Base-by-base conservation (phyloP, 2,888 invertebrate species). In the Drosophila multiciliata region DNA sequence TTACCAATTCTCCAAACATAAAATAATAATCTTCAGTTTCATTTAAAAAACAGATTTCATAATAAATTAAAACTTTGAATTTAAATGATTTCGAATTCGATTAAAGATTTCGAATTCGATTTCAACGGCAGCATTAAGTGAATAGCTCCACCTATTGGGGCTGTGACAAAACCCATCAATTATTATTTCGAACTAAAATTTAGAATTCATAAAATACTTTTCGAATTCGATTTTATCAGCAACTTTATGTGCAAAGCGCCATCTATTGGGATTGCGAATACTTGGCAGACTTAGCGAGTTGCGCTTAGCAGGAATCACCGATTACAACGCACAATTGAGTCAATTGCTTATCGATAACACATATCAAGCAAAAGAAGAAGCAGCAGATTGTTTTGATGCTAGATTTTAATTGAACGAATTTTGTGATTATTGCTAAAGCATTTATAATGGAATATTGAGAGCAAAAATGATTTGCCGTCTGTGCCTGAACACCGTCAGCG, bases 381-480 rank as follows among this genome's bases (percentile, higher is more conserved):
- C 52, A 76, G 75, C 42, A 45, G 38, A 61, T 57, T 77, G 78
- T 78, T 78, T 66, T 73, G 74, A 63, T 69, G 62, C 61, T 66
- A 53, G 11, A 68, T 58, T 54, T 62, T n/a, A 48, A 35, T 55
- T 52, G 9, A 42, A 45, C 15, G 29, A 32, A 36, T 45, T 64
- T 64, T 48, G 45, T 61, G 40, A 54, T 60, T 57, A 15, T 50
- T 62, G 42, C 48, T 63, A 17, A 33, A 29, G 29, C 38, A 52
- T 80, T 65, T 80, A 66, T 26, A 68, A 78, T 79, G 73, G 67
- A 79, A 79, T 61, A 49, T 49, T 55, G 32, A 53, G 50, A 23
- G 35, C 32, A 35, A 89, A 40, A 63, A 92, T 92, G 92, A 92
- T 92, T 81, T 92, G 92, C 81, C 90, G 92, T 45, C 77, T 92